Evolutionary conservation across 2,888 invertebrate genomes (phyloP), one percentile per base, ranked within the genome.

Genomic region (Mongoloraphidia duomilia): DNA sequence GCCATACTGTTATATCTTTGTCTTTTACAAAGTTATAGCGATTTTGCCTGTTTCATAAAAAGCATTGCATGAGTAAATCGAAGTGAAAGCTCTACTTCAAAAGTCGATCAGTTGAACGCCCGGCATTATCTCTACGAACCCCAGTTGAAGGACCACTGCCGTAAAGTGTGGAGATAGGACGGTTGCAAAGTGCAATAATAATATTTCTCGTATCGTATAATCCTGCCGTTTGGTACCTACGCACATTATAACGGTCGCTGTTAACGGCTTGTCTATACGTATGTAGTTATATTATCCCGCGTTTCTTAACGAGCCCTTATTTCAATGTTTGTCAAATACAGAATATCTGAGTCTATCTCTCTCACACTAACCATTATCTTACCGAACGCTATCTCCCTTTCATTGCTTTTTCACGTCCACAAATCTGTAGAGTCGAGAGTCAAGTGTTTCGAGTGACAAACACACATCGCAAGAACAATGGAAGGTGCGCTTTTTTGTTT

Each of bases 251-350:
- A 40, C 40, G 17, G 40, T 10, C 40, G 17, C 13, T 9, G 17
- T 40, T 14, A 14, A 40, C 13, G 13, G 17, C 13, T 40, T 14
- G 13, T 40, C 17, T 40, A 26, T 26, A 26, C 26, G 26, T 26
- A 26, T 26, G 26, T 26, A 26, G 26, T 26, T 26, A 40, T 40
- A 40, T n/a, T 14, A 40, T 44, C 34, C 33, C 34, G 33, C 33
- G 33, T 26, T 13, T 44, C 44, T 44, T 44, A 44, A 44, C 44
- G 44, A 44, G 44, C 44, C 35, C 44, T 44, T 44, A 44, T 44
- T 44, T 44, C 44, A 44, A 37, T 44, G 44, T 44, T 44, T 44
- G 44, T 44, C 44, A 44, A 44, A 14, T 35, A 37, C 44, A 44
- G 44, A 44, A 34, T 37, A 34, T 44, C 33, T 34, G 13, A 13